Evolutionary conservation across 2,888 invertebrate genomes (phyloP).

Genomic region (Agapostemon virescens): DNA sequence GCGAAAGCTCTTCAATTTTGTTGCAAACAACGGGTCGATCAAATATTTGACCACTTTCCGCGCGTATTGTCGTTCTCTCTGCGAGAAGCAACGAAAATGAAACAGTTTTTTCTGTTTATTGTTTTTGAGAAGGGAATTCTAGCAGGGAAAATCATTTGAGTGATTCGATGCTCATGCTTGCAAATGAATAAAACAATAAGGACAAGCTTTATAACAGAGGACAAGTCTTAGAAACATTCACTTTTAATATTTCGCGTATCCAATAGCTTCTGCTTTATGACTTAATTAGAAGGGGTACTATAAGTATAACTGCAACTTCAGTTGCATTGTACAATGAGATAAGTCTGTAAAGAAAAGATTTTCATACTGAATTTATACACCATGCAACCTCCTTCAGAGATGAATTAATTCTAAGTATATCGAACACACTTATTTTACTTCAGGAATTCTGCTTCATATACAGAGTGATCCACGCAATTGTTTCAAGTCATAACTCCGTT

Average conservation of each 20-base stretch:
- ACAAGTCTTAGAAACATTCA: background rate
- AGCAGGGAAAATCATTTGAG: background rate
- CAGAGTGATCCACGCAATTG: no score
- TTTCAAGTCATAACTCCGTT: no score
- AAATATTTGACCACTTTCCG: constrained; percentile 21
- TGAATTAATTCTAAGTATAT: background rate
- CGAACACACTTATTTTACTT: background rate
- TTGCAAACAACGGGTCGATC: constrained; percentile 26
- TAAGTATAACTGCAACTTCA: background rate
- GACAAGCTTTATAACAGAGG: background rate
- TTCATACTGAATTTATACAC: background rate
- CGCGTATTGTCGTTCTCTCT: background rate
- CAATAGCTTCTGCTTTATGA: no score
- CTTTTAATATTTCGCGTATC: background rate
- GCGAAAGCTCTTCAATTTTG: constrained; percentile 17
- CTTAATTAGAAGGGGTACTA: background rate
- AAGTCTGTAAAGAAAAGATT: background rate
- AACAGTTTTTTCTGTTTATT: background rate
- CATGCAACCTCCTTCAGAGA: background rate
- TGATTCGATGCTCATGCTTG: background rate
- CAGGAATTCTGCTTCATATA: background rate
- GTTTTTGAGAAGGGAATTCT: background rate
- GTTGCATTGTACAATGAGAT: background rate
- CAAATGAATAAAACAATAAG: background rate
- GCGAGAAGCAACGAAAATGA: background rate